phyloP scores from a whole-genome alignment of 1,140 invertebrate genomes.

The Centruroides sculpturatus region DNA sequence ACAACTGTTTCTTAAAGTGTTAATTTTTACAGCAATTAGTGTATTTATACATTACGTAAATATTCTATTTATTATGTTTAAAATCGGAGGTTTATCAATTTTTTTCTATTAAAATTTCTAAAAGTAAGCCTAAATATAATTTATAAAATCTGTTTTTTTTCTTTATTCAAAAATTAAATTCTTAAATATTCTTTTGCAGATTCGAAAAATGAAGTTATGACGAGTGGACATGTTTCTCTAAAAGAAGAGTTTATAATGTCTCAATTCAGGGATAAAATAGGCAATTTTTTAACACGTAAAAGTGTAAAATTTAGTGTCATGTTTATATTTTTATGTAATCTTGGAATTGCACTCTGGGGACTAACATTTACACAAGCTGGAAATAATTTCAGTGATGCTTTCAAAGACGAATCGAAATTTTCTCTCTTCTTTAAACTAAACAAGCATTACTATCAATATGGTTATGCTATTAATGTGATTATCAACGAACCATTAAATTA shows the following conservation, averaged over 20 bases:
- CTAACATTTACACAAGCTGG: conserved; percentile 77
- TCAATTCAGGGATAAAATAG: conserved; percentile 70
- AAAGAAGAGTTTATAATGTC: conserved; percentile 34
- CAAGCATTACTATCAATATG: conserved; percentile 73
- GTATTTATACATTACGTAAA: no score
- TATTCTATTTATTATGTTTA: no score
- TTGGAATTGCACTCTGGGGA: conserved; percentile 71
- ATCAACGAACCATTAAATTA: conserved; percentile 70
- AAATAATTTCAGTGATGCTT: conserved; percentile 64
- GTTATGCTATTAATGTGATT: conserved; percentile 74
- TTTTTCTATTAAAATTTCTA: no score
- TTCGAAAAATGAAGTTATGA: no score
- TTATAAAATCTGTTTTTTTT: no score
- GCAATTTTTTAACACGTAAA: conserved; percentile 54
- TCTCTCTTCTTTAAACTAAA: conserved; percentile 83
- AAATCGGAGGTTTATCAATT: no score
- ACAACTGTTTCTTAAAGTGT: no score
- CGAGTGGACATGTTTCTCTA: no score
- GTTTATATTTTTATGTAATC: conserved; percentile 58
- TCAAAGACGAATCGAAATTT: conserved; percentile 73
- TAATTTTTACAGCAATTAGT: no score
- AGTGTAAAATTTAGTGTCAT: conserved; percentile 61
- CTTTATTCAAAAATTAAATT: no score
- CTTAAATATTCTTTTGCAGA: conserved; percentile 32
- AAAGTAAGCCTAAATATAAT: no score